Percentiles rank a stretch among this genome's conserved stretches.
These are phyloP conservation scores for Zosterops pallidus DNA, from an alignment of 2,113 vertebrate genomes.

Conservation along the genomic window DNA sequence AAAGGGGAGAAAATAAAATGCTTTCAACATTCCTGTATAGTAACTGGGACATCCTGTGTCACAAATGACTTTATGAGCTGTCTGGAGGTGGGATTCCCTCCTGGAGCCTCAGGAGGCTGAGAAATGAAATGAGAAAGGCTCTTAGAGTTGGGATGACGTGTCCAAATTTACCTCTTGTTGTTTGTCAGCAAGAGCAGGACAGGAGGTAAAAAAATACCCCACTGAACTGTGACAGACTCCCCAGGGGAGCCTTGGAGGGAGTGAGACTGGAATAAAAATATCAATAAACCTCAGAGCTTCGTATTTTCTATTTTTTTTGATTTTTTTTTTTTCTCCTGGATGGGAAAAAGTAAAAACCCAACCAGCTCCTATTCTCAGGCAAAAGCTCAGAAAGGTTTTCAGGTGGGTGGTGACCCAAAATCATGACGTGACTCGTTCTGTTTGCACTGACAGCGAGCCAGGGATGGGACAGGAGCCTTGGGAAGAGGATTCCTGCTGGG, in stretches of 20 bases:
- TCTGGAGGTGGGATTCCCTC: conserved; percentile 36
- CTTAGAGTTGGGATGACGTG: not conserved
- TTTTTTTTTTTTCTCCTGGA: not conserved
- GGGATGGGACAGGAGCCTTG: not conserved
- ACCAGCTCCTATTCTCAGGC: not conserved
- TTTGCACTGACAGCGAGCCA: not conserved
- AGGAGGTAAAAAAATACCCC: not conserved
- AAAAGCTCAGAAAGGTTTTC: not conserved
- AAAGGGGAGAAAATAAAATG: conserved; percentile 74
- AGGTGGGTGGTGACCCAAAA: not conserved
- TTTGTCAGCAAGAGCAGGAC: conserved; percentile 4
- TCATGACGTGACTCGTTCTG: not conserved
- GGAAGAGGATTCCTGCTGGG: not conserved
- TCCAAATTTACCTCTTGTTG: conserved; percentile 23
- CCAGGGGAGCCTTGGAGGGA: not conserved
- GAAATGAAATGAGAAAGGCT: conserved; percentile 38
- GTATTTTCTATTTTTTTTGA: not conserved
- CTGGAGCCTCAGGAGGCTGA: conserved; percentile 30
- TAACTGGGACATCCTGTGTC: conserved; percentile 72
- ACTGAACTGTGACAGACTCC: not conserved
- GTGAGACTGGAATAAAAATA: not conserved
- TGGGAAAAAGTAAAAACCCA: not conserved
- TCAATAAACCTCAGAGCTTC: not conserved
- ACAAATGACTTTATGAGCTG: conserved; percentile 65
- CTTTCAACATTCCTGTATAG: conserved; percentile 72